These are phyloP conservation scores for Andrena cerasifolii DNA, from an alignment of 1,140 invertebrate genomes.

Conservation along the genomic window DNA sequence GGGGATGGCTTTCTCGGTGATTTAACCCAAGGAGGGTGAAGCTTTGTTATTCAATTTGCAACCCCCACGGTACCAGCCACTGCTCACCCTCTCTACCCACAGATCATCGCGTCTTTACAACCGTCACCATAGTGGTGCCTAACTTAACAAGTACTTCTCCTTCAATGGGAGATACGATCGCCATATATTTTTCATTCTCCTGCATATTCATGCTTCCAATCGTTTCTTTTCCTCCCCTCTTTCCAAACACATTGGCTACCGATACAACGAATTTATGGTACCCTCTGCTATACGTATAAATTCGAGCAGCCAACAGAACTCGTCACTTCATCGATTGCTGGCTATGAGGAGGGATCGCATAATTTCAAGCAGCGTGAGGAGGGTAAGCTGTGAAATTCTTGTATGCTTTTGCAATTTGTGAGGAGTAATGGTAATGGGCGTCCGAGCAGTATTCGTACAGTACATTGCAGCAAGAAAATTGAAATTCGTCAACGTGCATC, in stretches of 20 bases:
- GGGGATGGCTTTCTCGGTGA: conserved; percentile 77
- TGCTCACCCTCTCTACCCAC: conserved; percentile 54
- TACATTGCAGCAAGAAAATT: no score
- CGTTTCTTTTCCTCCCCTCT: background rate
- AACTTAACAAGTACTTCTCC: conserved; percentile 42
- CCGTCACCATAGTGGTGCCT: conserved; percentile 33
- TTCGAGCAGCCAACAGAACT: background rate
- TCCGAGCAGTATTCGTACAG: no score
- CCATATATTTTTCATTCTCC: conserved; percentile 11
- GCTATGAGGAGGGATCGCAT: background rate
- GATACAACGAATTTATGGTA: background rate
- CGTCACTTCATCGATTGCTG: background rate
- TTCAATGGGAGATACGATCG: conserved; percentile 33
- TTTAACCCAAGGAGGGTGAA: conserved; percentile 78
- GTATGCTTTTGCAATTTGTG: background rate
- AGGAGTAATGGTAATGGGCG: no score
- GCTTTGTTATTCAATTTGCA: conserved; percentile 82
- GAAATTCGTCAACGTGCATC: no score
- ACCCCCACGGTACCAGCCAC: conserved; percentile 68
- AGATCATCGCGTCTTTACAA: conserved; percentile 64
- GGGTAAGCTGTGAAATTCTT: background rate
- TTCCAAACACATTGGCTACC: background rate
- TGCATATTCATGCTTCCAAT: background rate
- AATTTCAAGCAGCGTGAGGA: background rate
- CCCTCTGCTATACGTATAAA: background rate